Conservation (phyloP, 2,888 invertebrate species). For the Clanis bilineata region DNA sequence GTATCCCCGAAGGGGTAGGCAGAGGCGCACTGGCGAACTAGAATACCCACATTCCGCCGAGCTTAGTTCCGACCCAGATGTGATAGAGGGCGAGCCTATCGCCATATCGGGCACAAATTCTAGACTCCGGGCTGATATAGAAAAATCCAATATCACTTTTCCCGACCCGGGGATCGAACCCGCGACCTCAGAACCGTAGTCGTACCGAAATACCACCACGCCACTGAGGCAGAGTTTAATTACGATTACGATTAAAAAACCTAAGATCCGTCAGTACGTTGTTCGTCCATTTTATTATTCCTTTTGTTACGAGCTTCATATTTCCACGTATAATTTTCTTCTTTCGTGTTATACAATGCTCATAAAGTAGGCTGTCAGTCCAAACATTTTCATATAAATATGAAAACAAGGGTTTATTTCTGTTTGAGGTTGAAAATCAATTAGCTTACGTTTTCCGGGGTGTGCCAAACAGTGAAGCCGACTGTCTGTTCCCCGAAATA, state of each 20-base stretch:
- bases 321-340: conserved; percentile 8
- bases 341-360: conserved; percentile 4
- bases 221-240: too few species aligned
- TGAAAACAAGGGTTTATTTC: conserved; percentile 13
- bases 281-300: conserved; percentile 5
- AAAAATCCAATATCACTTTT: too few species aligned
- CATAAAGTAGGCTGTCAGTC: conserved; percentile 9
- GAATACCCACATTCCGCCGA: too few species aligned
- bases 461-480: background rate
- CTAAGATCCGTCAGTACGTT: conserved; percentile 3
- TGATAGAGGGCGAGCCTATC: too few species aligned
- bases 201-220: too few species aligned
- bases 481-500: conserved; percentile 39
- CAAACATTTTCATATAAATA: background rate
- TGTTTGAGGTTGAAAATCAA: conserved; percentile 16
- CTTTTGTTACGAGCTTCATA: background rate
- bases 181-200: too few species aligned
- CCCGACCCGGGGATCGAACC: too few species aligned
- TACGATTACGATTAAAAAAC: background rate
- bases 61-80: too few species aligned
- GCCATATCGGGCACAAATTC: too few species aligned
- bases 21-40: too few species aligned
- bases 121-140: too few species aligned
- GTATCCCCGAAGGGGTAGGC: too few species aligned
- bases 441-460: background rate